Evolutionary conservation across 2,888 invertebrate species (phyloP).

Genomic region (Microctonus aethiopoides): DNA sequence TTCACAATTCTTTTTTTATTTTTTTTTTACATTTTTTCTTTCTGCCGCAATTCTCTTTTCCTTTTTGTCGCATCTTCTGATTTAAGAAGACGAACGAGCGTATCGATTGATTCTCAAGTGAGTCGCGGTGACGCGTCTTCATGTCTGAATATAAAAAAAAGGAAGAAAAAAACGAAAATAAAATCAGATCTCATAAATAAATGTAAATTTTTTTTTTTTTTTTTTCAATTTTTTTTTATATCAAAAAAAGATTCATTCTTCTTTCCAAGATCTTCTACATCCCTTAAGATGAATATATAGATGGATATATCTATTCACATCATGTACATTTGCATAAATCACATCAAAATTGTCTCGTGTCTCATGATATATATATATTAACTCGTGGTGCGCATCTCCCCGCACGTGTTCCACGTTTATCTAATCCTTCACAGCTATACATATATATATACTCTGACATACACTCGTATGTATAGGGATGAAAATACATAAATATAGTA

Average conservation of each 20-base stretch:
- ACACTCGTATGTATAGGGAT: too few species aligned
- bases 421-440: conserved; percentile 4
- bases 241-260: not conserved
- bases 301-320: too few species aligned
- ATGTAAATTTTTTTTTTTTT: not conserved
- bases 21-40: not conserved
- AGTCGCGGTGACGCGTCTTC: conserved; percentile 13
- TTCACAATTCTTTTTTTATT: not conserved
- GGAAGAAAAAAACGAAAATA: not conserved
- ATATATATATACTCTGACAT: not conserved
- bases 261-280: not conserved
- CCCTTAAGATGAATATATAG: too few species aligned
- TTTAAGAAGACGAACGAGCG: conserved; percentile 22
- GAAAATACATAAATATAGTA: too few species aligned
- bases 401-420: conserved; percentile 16
- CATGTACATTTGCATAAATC: too few species aligned
- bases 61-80: conserved; percentile 1
- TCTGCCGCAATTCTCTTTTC: too few species aligned
- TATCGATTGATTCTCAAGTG: conserved; percentile 27
- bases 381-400: conserved; percentile 1
- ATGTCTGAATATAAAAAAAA: conserved; percentile 10
- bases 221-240: not conserved
- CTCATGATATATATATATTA: not conserved
- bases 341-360: not conserved
- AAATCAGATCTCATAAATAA: not conserved